Base-by-base conservation (phyloP, 1,140 invertebrate genomes). In the Lysiphlebus fabarum region DNA sequence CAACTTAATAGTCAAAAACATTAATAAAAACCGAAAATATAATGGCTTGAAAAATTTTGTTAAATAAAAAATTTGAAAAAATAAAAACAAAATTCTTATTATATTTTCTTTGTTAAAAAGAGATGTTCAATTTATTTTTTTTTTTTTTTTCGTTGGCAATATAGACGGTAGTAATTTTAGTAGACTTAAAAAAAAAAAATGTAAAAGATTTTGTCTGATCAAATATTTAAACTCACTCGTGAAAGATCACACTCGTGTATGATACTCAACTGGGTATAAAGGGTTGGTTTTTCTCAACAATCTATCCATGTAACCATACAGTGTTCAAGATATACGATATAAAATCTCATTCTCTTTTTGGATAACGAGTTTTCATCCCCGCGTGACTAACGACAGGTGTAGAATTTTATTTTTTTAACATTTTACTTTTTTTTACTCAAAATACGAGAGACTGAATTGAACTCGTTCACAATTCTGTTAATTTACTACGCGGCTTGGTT, bases 181-280 rank as follows among this genome's bases (percentile, higher is more conserved):
- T 26, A 26, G 17, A 26, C 17, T 26, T 26, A 26, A 26, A 26
- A 26, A 26, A 17, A 26, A 1, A 26, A 26, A 26, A 26, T 26
- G 17, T 26, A 26, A 26, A 26, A 26, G 17, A 26, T 26, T 26
- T 61, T 38, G 53, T 50, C 45, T 34, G 56, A 58, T 64, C 63
- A 64, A 64, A 64, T 64, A 64, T 64, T 64, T 50, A 59, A 62
- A 48, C 56, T 62, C 56, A 61, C 53, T 55, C 49, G 56, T 47
- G 49, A 12, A 33, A 41, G 47, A 62, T 62, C 59, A 59, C 44
- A 26, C 17, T 26, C 17, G 17, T 26, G 17, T 4, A 26, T 50
- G 51, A 43, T 6, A 33, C 11, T 37, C 48, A 8, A 14, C 37
- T 36, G 36, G 17, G 12, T 26, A n/a, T n/a, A 4, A 26, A 2